Evolutionary conservation across 2,113 vertebrate genomes (phyloP).

Genomic region (Thunnus maccoyii): DNA sequence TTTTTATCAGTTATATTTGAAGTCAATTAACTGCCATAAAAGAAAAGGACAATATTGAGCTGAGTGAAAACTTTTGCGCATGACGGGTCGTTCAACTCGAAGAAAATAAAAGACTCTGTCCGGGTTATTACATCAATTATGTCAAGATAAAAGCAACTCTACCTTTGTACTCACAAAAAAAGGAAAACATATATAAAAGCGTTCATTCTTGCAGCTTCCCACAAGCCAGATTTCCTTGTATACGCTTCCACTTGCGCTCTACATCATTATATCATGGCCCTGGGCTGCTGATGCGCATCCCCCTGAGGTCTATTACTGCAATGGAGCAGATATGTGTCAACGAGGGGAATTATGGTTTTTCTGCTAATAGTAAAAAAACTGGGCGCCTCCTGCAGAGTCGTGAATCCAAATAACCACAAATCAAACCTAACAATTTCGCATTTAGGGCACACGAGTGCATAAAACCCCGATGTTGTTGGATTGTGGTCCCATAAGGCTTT

Average conservation of each 20-base stretch:
- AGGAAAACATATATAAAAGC: slow-evolving; percentile 12
- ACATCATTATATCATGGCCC: slow-evolving; percentile 82
- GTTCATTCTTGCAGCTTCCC: slow-evolving; percentile 18
- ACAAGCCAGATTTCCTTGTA: slow-evolving; percentile 21
- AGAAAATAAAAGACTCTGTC: background rate
- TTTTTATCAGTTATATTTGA: background rate
- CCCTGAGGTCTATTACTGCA: slow-evolving; percentile 64
- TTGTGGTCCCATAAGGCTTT: background rate
- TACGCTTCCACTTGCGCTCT: slow-evolving; percentile 40
- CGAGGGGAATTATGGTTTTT: slow-evolving; percentile 11
- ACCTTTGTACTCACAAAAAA: background rate
- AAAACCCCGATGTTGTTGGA: background rate
- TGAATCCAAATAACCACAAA: background rate
- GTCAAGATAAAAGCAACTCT: slow-evolving; percentile 5
- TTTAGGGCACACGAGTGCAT: background rate
- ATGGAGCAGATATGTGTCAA: slow-evolving; percentile 43
- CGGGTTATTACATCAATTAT: slow-evolving; percentile 39
- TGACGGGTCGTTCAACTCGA: background rate
- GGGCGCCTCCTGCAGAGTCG: background rate
- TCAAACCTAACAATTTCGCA: background rate
- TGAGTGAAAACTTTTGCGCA: background rate
- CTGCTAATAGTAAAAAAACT: slow-evolving; percentile 12
- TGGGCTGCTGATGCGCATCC: slow-evolving; percentile 61
- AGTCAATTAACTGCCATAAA: background rate
- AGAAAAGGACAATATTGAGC: background rate